Evolutionary conservation across 2,113 vertebrate species (phyloP), one percentile per base, ranked within the genome.

Genomic region (Neofelis nebulosa): DNA sequence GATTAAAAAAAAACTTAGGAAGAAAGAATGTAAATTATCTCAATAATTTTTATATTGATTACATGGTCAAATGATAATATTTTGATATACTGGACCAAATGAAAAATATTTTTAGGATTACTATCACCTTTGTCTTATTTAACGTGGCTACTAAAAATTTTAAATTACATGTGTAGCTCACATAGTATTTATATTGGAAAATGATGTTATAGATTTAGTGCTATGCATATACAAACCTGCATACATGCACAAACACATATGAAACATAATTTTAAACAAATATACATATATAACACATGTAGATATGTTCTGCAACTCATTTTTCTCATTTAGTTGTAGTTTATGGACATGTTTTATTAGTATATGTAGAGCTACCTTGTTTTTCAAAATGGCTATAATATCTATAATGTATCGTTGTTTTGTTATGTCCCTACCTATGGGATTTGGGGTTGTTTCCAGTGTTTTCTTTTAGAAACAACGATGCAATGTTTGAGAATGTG

Each of bases 21-120:
- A 66, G 91, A 93, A 94, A 63, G 9, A 65, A 87, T 45, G 41
- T 45, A 65, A 65, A 78, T 27, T 61, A 94, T 68, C 12, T 89
- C 12, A 55, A 90, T 71, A 89, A 48, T 61, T 78, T 83, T 95
- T 81, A 36, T 82, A 63, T 50, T 63, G 25, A n/a, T 89, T 96
- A 65, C 0, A 27, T 76, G 36, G 81, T 57, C 1, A 96, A 96
- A 81, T 38, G 45, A 79, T 10, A 84, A 63, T 52, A 74, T 48
- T 66, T 48, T 78, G 18, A 71, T 65, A 50, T 80, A 71, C 66
- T 52, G 57, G 66, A 45, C 33, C 65, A 86, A 83, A 31, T 93
- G 41, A 78, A 76, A 66, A 91, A 93, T 68, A 82, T 25, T 78
- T 81, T 86, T 83, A 90, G 81, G 90, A 88, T 85, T 95, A 73